A percentile compares a stretch with the other conserved stretches of the same genome.
Conservation (phyloP, 1,140 invertebrate genomes). For the Drosophila sp. region DNA sequence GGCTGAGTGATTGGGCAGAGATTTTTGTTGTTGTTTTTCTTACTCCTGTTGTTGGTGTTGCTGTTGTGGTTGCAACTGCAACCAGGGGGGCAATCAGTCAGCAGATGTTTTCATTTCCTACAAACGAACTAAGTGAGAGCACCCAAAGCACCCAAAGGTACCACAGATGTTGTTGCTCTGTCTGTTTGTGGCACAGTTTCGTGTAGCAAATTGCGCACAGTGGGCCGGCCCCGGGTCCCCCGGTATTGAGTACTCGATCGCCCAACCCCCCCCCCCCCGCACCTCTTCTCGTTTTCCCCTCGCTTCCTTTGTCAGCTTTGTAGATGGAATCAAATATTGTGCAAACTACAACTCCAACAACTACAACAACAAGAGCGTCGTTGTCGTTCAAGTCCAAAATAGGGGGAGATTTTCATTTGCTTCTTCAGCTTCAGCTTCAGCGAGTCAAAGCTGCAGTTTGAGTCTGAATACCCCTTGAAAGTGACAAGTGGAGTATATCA, state of each 20-base stretch:
- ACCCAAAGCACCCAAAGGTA: constrained; percentile 66
- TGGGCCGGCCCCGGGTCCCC: constrained; percentile 61
- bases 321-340: constrained; percentile 83
- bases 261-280: constrained; percentile 10
- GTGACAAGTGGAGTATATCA: not conserved
- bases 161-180: constrained; percentile 59
- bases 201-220: constrained; percentile 81
- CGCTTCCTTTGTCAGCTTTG: constrained; percentile 35
- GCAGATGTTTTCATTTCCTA: constrained; percentile 83
- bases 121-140: constrained; percentile 60
- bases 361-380: constrained; percentile 61
- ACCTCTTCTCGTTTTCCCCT: not conserved
- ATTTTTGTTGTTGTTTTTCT: not conserved
- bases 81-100: constrained; percentile 83
- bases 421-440: constrained; percentile 53
- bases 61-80: constrained; percentile 24
- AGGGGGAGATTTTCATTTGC: constrained; percentile 36
- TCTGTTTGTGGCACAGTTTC: constrained; percentile 74
- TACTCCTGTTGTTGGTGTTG: constrained; percentile 4
- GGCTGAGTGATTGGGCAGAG: constrained; percentile 75
- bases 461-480: constrained; percentile 20
- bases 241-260: constrained; percentile 27
- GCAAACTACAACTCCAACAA: constrained; percentile 79
- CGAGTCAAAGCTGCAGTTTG: constrained; percentile 46
- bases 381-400: constrained; percentile 71